A percentile compares a stretch with the other conserved stretches of the same genome.
Conservation (phyloP, 2,113 vertebrate species). For the Triplophysa rosa region DNA sequence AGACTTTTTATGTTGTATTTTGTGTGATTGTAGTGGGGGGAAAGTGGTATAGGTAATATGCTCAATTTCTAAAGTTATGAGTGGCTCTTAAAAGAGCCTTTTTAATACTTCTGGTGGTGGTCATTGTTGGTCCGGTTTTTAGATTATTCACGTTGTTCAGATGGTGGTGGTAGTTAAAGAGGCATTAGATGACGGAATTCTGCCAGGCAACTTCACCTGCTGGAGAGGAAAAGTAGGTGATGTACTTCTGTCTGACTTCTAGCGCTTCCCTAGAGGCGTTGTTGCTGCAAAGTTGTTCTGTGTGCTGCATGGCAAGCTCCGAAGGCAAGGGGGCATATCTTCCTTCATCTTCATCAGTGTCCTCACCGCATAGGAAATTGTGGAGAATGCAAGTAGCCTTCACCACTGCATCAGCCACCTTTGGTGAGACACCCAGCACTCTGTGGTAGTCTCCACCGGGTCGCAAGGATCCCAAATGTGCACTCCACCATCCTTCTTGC, state of each 20-base stretch:
- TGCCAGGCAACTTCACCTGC: not conserved
- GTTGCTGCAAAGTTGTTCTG: too few relatives aligned
- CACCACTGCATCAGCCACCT: too few relatives aligned
- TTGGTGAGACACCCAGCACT: too few relatives aligned
- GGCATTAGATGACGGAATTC: not conserved
- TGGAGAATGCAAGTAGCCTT: too few relatives aligned
- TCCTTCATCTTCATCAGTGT: too few relatives aligned
- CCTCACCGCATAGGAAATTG: too few relatives aligned
- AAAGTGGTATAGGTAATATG: not conserved
- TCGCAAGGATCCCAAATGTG: conserved; percentile 6
- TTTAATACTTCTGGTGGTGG: too few relatives aligned
- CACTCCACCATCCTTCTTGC: too few relatives aligned
- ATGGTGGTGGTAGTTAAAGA: not conserved
- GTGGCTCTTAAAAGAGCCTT: not conserved
- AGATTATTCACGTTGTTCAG: not conserved
- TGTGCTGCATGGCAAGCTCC: not conserved
- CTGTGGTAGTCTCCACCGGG: too few relatives aligned
- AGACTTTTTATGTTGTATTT: not conserved
- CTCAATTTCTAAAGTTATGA: not conserved
- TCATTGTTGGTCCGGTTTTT: too few relatives aligned
- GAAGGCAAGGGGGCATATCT: too few relatives aligned
- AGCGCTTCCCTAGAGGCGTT: not conserved
- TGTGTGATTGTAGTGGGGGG: not conserved
- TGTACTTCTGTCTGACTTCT: not conserved
- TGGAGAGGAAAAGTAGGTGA: not conserved